A percentile compares a stretch with the other conserved stretches of the same genome.
phyloP scores from a whole-genome alignment of 2,113 vertebrate species.

The Mesitornis unicolor region DNA sequence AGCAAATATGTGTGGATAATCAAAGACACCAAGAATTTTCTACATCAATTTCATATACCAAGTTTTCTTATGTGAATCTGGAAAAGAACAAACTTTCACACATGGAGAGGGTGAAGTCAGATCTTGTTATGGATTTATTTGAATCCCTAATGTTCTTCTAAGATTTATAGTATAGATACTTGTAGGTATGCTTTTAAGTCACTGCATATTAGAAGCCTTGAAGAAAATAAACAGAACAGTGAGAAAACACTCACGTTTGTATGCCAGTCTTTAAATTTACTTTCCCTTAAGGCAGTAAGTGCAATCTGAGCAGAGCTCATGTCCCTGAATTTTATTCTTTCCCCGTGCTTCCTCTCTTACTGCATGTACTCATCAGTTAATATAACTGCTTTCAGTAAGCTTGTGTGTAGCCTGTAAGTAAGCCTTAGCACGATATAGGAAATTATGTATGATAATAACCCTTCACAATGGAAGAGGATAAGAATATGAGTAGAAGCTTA shows the following conservation, averaged over 20 bases:
- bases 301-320: neutral
- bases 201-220: neutral
- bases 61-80: neutral
- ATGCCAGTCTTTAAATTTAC: neutral
- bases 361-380: neutral
- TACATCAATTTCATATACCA: neutral
- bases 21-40: neutral
- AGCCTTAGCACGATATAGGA: neutral
- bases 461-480: neutral
- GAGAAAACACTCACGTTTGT: neutral
- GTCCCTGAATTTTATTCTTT: neutral
- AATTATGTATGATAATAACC: neutral
- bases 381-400: neutral
- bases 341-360: neutral
- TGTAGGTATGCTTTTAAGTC: neutral
- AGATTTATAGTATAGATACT: neutral
- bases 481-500: neutral
- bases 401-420: neutral
- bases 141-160: neutral
- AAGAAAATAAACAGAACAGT: neutral
- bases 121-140: neutral
- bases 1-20: neutral
- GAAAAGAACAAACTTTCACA: neutral
- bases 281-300: neutral
- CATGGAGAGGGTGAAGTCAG: neutral